phyloP scores from a whole-genome alignment of 2,888 invertebrate species.

The Lasioglossum zephyrum region DNA sequence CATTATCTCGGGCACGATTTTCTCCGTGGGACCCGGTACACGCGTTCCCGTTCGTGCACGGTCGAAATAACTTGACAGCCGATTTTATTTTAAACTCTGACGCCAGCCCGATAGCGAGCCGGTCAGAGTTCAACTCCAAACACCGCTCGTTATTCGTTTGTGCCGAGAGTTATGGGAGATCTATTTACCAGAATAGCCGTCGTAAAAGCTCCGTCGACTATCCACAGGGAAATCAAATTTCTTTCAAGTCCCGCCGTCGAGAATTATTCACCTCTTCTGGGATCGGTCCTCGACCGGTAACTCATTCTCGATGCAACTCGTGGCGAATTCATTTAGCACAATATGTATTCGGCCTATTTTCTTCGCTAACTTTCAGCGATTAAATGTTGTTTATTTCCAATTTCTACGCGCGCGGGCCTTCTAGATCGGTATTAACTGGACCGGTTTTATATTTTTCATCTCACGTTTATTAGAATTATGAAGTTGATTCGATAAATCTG shows the following conservation, averaged over 20 bases:
- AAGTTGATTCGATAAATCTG: too few relatives aligned
- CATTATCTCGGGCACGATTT: not conserved
- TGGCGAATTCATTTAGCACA: not conserved
- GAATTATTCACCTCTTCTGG: not conserved
- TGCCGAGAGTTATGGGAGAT: not conserved
- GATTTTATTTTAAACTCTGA: not conserved
- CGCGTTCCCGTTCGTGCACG: not conserved
- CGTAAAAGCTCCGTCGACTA: not conserved
- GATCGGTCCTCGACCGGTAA: not conserved
- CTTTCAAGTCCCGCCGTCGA: not conserved
- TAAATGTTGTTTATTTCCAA: not conserved
- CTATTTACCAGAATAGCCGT: not conserved
- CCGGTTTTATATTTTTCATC: too few relatives aligned
- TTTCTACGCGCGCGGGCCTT: not conserved
- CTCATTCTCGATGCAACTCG: not conserved
- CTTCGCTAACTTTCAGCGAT: not conserved
- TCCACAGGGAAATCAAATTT: not conserved
- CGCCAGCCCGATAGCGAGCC: not conserved
- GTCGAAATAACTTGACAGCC: not conserved
- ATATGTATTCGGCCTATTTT: not conserved
- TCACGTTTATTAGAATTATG: too few relatives aligned
- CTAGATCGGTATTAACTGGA: not conserved
- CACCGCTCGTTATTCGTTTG: not conserved
- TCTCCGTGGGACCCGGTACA: not conserved
- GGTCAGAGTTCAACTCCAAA: not conserved